These are phyloP conservation scores for Daphoenositta chrysoptera DNA, from an alignment of 2,113 vertebrate species.

Conservation along the genomic window DNA sequence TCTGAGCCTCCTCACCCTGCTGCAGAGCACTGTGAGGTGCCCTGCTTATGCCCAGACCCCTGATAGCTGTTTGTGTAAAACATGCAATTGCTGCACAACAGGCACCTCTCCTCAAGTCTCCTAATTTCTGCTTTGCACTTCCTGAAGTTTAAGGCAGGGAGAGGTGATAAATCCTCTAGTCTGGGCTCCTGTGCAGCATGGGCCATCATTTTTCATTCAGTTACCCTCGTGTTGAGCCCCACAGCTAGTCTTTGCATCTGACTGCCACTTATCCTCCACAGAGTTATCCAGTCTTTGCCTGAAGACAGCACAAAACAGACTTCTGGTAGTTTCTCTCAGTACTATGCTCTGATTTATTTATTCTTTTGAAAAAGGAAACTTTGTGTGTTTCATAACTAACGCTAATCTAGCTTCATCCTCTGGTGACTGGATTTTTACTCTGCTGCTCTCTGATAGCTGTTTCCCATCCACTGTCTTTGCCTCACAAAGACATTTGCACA, in stretches of 20 bases:
- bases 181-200: neutral
- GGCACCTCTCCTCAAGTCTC: neutral
- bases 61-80: neutral
- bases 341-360: neutral
- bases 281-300: neutral
- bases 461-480: neutral
- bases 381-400: neutral
- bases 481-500: rapidly evolving
- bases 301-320: neutral
- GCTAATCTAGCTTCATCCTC: neutral
- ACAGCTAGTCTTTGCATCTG: neutral
- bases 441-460: neutral
- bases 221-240: neutral
- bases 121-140: neutral
- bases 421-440: neutral
- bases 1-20: neutral
- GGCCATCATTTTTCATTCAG: neutral
- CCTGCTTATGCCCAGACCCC: neutral
- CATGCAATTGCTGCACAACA: rapidly evolving
- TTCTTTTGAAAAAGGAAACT: neutral
- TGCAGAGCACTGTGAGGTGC: neutral
- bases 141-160: neutral
- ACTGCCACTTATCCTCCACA: neutral
- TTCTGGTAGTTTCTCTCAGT: neutral
- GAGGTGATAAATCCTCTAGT: neutral